These are phyloP conservation scores for Prionace glauca DNA, from an alignment of 2,797 vertebrate species.

Conservation along the genomic window DNA sequence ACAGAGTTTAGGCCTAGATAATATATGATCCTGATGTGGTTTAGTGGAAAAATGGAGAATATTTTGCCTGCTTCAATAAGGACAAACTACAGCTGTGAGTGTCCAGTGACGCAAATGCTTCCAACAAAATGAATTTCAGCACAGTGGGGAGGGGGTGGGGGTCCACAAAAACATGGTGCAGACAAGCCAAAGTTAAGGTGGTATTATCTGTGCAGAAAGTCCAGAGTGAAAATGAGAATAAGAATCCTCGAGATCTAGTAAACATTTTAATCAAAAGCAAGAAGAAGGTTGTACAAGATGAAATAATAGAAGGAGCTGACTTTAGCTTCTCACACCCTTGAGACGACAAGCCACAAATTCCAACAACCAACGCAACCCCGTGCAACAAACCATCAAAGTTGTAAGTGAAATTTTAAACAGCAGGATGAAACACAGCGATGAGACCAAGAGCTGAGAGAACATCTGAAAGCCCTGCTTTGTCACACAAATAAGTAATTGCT, in stretches of 20 bases:
- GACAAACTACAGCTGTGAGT: background rate
- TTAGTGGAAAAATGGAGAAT: background rate
- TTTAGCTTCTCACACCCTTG: background rate
- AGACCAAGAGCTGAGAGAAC: background rate
- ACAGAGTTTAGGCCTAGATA: background rate
- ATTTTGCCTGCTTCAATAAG: background rate
- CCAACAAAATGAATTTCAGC: background rate
- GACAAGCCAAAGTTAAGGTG: background rate
- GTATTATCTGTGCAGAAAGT: background rate
- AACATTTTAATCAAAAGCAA: background rate
- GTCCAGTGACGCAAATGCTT: background rate
- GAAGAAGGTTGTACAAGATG: background rate
- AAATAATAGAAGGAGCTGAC: background rate
- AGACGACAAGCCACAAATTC: background rate
- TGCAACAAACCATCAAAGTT: background rate
- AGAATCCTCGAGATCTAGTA: background rate
- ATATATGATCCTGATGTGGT: background rate
- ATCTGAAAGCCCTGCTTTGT: background rate
- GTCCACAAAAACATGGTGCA: background rate
- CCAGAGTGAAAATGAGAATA: background rate
- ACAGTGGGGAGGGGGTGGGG: background rate
- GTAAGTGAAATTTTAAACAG: background rate
- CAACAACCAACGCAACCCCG: background rate
- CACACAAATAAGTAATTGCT: background rate
- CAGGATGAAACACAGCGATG: too few species aligned